phyloP scores from a whole-genome alignment of 2,113 vertebrate species.

The Brachionichthys hirsutus region DNA sequence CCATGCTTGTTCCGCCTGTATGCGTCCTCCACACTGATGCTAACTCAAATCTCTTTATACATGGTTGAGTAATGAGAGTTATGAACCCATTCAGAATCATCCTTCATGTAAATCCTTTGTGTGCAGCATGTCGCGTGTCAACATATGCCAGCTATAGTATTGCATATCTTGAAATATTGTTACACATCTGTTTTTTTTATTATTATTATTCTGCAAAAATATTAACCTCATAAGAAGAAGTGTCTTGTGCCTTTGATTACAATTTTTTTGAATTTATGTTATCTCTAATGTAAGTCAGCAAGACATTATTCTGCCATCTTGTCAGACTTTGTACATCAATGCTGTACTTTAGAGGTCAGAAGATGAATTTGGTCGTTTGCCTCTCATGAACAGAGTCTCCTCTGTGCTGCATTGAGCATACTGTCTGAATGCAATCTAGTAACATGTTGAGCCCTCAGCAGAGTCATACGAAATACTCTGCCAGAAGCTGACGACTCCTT shows the following conservation, averaged over 20 bases:
- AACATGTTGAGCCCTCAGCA: slow-evolving; percentile 6
- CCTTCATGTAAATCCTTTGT: slow-evolving; percentile 46
- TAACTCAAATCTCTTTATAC: slow-evolving; percentile 69
- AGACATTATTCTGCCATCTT: slow-evolving; percentile 18
- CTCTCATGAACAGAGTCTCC: slow-evolving; percentile 15
- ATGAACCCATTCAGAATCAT: slow-evolving; percentile 41
- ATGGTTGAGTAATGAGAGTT: slow-evolving; percentile 63
- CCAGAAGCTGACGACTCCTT: not conserved
- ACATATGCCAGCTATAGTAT: slow-evolving; percentile 24
- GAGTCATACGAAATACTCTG: slow-evolving; percentile 1
- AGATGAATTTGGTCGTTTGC: slow-evolving; percentile 18
- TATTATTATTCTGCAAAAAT: slow-evolving; percentile 25
- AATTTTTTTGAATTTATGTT: slow-evolving; percentile 29
- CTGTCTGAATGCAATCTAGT: slow-evolving; percentile 26
- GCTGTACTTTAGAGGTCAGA: slow-evolving; percentile 3
- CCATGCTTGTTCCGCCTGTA: slow-evolving; percentile 61
- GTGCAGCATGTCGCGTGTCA: slow-evolving; percentile 11
- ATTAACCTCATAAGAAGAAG: slow-evolving; percentile 25
- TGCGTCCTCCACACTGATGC: slow-evolving; percentile 67
- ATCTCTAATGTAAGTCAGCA: slow-evolving; percentile 3
- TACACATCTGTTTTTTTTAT: slow-evolving; percentile 41
- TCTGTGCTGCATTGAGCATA: not conserved
- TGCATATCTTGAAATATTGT: slow-evolving; percentile 17
- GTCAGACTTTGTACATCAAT: slow-evolving; percentile 25
- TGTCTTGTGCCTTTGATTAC: not conserved